Evolutionary conservation across 2,797 vertebrate genomes (phyloP).

Genomic region (Phoeniculus purpureus): DNA sequence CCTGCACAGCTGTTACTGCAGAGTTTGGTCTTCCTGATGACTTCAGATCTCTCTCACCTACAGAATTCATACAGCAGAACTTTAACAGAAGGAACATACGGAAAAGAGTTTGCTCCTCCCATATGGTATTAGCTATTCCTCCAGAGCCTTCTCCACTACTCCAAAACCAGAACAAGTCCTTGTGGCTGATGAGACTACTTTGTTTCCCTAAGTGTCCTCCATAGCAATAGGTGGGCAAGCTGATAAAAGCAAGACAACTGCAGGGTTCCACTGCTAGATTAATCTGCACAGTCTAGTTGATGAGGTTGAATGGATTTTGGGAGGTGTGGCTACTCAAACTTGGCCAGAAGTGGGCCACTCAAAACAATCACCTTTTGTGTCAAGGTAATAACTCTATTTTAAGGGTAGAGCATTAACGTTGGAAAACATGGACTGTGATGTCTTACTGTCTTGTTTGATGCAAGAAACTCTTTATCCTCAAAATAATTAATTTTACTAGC

Average conservation of each 20-base stretch:
- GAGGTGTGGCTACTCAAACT: neutral
- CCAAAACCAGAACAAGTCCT: neutral
- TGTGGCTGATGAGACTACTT: neutral
- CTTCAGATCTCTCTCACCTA: neutral
- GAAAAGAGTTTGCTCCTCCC: neutral
- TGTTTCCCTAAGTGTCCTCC: neutral
- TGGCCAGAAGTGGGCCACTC: neutral
- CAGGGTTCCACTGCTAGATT: neutral
- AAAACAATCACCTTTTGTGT: neutral
- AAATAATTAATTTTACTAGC: neutral
- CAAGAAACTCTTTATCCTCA: neutral
- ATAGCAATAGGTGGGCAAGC: neutral
- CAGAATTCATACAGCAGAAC: neutral
- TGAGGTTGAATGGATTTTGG: neutral
- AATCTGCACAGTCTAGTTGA: neutral
- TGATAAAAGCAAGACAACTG: neutral
- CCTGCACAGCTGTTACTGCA: too few relatives aligned
- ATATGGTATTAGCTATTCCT: neutral
- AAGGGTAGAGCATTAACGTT: neutral
- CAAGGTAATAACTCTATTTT: neutral
- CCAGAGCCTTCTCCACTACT: neutral
- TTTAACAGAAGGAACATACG: neutral
- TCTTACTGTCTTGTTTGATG: neutral
- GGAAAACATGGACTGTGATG: neutral
- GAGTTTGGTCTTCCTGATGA: neutral